These are phyloP conservation scores for Oxyruncus cristatus DNA, from an alignment of 2,113 vertebrate genomes.

Conservation along the genomic window DNA sequence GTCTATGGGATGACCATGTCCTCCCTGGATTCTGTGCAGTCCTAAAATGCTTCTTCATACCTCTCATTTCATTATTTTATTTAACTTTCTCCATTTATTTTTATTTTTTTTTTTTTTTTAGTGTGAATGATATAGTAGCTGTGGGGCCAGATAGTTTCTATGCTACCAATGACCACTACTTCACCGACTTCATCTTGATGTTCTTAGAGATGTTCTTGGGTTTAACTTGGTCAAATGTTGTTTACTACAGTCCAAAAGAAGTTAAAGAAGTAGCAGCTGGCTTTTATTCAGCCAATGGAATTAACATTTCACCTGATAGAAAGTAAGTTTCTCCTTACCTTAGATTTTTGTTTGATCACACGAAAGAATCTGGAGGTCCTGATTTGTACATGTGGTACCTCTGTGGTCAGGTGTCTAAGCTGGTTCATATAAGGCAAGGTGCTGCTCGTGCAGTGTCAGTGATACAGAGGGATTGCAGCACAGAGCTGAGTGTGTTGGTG, in stretches of 20 bases:
- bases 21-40: background rate
- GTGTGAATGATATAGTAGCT: constrained; percentile 89
- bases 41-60: background rate
- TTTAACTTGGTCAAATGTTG: constrained; percentile 79
- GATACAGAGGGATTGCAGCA: background rate
- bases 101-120: constrained; percentile 57
- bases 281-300: constrained; percentile 85
- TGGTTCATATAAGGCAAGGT: background rate
- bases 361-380: background rate
- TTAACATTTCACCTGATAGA: constrained; percentile 85
- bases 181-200: constrained; percentile 42
- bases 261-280: constrained; percentile 85
- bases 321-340: constrained; percentile 70
- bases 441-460: background rate
- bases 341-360: background rate
- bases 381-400: accelerated
- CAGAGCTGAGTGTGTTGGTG: accelerated
- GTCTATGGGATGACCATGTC: background rate
- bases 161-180: constrained; percentile 92
- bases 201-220: constrained; percentile 73
- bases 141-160: constrained; percentile 89
- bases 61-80: background rate
- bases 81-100: background rate
- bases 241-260: constrained; percentile 87
- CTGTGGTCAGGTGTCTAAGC: background rate